Base-by-base conservation (phyloP, 2,888 invertebrate genomes). In the Osmoderma eremita region DNA sequence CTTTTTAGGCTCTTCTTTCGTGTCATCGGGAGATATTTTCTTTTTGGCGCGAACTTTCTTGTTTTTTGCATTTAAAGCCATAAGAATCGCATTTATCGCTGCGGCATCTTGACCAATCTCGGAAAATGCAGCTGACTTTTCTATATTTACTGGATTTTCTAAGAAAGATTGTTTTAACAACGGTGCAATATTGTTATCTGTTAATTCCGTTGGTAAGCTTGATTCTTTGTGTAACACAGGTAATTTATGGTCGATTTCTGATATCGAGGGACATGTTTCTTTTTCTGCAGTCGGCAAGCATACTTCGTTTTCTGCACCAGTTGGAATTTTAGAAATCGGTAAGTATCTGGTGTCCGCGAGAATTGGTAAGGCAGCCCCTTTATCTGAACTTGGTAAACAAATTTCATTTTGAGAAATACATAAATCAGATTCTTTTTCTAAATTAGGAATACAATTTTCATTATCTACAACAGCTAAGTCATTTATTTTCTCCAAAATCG, bases 41-140 rank as follows among this genome's bases (percentile, higher is more conserved):
- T 69, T 70, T 63, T 45, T 51, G 15, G 6, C 45, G 15, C 50
- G 45, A 12, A 13, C n/a, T 15, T 64, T 53, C 17, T 64, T 53
- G 45, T 41, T 42, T 24, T 41, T 49, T 17, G 50, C 12, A 1
- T 63, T 24, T 24, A 18, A 8, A 12, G 15, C 18, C 3, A 30
- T 30, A 30, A 30, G 30, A 1, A 30, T 3, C 6, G 30, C 30
- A 30, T 30, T 30, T 30, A 30, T 1, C 3, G 6, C 6, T 6
- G 30, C 10, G 30, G 30, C 6, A 30, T 30, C 30, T 30, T 30
- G 30, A 8, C 30, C 30, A 6, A 30, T 8, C 30, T 30, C 30
- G 13, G 17, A 42, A 42, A 5, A 42, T 42, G 1, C 17, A 42
- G 42, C 15, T n/a, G 42, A 1, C 4, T 10, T 42, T 42, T 17